These are phyloP conservation scores for Manduca sexta DNA, from an alignment of 1,140 invertebrate genomes.

Conservation along the genomic window DNA sequence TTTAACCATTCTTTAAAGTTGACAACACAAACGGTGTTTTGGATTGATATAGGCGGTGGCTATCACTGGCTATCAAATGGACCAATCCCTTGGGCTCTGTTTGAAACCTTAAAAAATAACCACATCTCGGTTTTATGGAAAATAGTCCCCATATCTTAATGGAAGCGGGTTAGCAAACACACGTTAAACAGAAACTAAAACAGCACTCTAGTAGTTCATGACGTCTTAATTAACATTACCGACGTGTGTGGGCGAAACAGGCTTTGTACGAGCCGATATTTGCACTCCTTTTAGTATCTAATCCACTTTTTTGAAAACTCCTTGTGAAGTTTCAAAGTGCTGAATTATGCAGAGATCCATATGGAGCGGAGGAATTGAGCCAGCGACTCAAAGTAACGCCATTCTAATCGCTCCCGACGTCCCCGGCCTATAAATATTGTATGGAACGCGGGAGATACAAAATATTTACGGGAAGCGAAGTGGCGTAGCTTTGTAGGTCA, in stretches of 20 bases:
- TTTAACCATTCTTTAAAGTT: no score
- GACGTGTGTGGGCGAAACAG: constrained; percentile 26
- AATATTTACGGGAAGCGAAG: constrained; percentile 41
- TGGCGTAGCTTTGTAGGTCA: constrained; percentile 52
- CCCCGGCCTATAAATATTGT: constrained; percentile 58
- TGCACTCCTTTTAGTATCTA: constrained; percentile 10
- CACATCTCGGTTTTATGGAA: not conserved
- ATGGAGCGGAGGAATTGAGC: constrained; percentile 42
- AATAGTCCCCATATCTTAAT: not conserved
- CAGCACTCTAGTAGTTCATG: constrained; percentile 15
- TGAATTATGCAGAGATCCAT: constrained; percentile 60
- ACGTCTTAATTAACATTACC: constrained; percentile 40
- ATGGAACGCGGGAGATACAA: constrained; percentile 35
- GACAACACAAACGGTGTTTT: no score
- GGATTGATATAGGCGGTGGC: no score
- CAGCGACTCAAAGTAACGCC: constrained; percentile 51
- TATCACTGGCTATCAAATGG: no score
- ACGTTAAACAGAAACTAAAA: constrained; percentile 35
- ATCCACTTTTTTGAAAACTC: constrained; percentile 29
- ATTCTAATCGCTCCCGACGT: constrained; percentile 54
- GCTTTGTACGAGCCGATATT: constrained; percentile 6
- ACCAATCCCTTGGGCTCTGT: no score
- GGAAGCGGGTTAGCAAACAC: constrained; percentile 15
- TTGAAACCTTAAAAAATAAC: no score
- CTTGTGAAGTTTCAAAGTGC: constrained; percentile 7